These are phyloP conservation scores for Cygnus buccinator DNA, from an alignment of 2,113 vertebrate genomes.

Conservation along the genomic window DNA sequence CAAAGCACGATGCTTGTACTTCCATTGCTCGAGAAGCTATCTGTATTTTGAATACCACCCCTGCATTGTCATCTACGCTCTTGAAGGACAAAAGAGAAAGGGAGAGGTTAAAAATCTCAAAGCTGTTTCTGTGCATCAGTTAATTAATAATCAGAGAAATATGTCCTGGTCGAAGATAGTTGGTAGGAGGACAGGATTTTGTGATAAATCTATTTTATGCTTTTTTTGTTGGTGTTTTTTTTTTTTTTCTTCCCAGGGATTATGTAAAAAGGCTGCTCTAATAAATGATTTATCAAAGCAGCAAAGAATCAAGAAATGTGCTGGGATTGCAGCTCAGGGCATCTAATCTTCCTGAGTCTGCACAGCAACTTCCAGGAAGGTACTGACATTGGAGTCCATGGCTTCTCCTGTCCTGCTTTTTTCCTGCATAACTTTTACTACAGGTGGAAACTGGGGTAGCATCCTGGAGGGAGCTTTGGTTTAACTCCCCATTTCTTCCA, in stretches of 20 bases:
- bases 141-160: constrained; percentile 70
- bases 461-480: background rate
- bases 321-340: background rate
- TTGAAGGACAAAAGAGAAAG: constrained; percentile 35
- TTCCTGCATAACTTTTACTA: background rate
- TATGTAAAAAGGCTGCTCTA: constrained; percentile 48
- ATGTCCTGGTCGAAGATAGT: constrained; percentile 28
- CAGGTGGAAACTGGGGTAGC: background rate
- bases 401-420: background rate
- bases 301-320: constrained; percentile 25
- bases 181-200: constrained; percentile 66
- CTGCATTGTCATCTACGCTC: background rate
- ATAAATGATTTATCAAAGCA: constrained; percentile 67
- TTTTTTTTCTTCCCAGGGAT: background rate
- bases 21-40: background rate
- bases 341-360: constrained; percentile 1
- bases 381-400: background rate
- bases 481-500: background rate
- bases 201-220: constrained; percentile 68
- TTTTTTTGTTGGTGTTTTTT: too few relatives aligned
- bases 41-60: background rate
- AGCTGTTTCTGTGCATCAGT: constrained; percentile 24
- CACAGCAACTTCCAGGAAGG: background rate
- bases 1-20: background rate
- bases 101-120: constrained; percentile 55